Base-by-base conservation (phyloP, 1,140 invertebrate genomes). In the Cherax quadricarinatus region DNA sequence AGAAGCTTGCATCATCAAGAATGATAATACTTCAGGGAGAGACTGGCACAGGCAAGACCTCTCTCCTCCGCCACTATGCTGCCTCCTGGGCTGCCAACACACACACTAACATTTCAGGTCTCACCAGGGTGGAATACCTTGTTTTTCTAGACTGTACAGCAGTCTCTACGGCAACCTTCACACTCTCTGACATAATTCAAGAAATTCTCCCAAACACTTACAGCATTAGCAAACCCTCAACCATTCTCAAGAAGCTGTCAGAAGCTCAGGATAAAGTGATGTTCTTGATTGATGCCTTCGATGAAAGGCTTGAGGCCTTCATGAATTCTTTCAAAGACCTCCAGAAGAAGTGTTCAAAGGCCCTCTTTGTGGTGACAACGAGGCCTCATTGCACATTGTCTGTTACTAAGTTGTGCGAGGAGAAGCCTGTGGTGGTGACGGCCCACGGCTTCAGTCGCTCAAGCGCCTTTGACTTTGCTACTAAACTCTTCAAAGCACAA, bases 231-330 rank as follows among this genome's bases (percentile, higher is more conserved):
- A 53, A 24, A 73, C 21, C 18, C 24, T 9, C 3, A 24, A 12
- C 48, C 4, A 78, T 87, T 75, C 5, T 87, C 14, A 57, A 87
- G 5, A 41, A 49, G 14, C 24, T 87, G 9, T 51, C 48, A 9
- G 51, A 24, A 16, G 66, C 85, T n/a, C 51, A 30, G 14, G 70
- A n/a, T 48, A 79, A 78, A 53, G 66, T 87, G 2, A 73, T 87
- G 66, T 73, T 87, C 24, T 51, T 87, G 73, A 78, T 87, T 75
- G 85, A 87, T 30, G 70, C 73, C 2, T 87, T 87, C 53, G 85
- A 87, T 49, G 85, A 87, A 60, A 73, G 85, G 24, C 70, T 73
- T 73, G 49, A 87, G 0, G 70, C 70, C 12, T 87, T 87, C 18
- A 12, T 14, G 41, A 14, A 57, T 2, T 9, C 49, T 24, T 87